phyloP scores from a whole-genome alignment of 2,888 invertebrate genomes.

The Diadegma fenestrale region DNA sequence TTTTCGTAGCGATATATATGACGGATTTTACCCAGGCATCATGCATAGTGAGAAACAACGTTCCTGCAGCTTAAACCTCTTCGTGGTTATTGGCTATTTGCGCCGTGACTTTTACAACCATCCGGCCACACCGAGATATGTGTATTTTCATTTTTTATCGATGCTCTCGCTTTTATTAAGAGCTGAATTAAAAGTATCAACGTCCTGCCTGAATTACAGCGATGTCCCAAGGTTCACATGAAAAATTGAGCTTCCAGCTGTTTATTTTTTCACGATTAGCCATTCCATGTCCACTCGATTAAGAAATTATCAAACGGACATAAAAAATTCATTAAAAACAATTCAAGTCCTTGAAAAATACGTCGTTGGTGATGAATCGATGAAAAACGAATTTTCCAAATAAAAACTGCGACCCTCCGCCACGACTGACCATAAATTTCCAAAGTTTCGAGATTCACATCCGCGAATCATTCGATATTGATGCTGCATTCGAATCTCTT shows the following conservation, averaged over 20 bases:
- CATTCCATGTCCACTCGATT: too few species aligned
- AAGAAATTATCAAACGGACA: too few species aligned
- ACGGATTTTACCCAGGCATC: neutral
- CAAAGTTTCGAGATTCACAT: neutral
- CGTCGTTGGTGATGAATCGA: too few species aligned
- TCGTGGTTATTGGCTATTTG: constrained; percentile 1
- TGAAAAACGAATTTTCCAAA: too few species aligned
- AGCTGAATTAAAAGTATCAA: neutral
- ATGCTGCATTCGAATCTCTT: neutral
- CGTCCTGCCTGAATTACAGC: neutral
- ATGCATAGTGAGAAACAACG: neutral
- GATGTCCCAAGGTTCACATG: neutral
- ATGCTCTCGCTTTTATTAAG: constrained; percentile 7
- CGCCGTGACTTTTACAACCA: neutral
- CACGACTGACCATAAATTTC: neutral
- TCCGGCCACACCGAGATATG: neutral
- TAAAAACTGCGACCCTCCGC: neutral
- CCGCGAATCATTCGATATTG: neutral
- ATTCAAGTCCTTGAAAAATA: neutral
- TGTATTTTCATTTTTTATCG: neutral
- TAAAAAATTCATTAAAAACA: neutral
- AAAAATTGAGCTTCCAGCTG: neutral
- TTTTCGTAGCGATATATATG: neutral
- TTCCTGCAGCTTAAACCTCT: neutral
- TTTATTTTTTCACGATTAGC: neutral